These are phyloP conservation scores for Columba livia DNA, from an alignment of 2,113 vertebrate genomes.

Conservation along the genomic window DNA sequence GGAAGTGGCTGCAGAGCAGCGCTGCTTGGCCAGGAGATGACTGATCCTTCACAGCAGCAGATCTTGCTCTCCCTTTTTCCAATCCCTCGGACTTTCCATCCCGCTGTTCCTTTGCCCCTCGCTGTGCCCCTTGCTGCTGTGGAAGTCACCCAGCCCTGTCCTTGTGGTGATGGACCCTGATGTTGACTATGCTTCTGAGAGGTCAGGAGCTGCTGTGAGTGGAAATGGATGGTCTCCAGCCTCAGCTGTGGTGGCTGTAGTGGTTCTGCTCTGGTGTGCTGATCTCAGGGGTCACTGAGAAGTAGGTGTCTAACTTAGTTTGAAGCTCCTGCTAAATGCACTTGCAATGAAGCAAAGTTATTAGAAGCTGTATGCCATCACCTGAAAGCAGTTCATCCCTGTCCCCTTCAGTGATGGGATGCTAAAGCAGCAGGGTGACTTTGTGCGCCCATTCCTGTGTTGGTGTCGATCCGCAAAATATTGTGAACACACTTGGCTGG, in stretches of 20 bases:
- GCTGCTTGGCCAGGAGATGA: not conserved
- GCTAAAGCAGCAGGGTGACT: not conserved
- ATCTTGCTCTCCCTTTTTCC: not conserved
- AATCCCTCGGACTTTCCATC: not conserved
- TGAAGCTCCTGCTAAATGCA: not conserved
- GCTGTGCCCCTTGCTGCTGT: not conserved
- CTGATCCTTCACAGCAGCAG: not conserved
- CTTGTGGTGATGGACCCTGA: not conserved
- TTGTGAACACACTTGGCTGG: not conserved
- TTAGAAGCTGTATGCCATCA: not conserved
- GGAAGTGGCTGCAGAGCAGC: not conserved
- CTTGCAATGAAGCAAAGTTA: constrained; percentile 25
- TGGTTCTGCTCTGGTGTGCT: not conserved
- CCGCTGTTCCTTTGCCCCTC: not conserved
- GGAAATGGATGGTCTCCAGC: not conserved
- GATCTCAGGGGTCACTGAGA: not conserved
- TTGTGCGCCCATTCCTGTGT: not conserved
- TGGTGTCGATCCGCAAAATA: constrained; percentile 51
- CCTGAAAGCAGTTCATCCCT: not conserved
- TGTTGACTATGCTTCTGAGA: not conserved
- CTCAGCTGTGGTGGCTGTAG: not conserved
- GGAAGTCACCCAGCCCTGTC: not conserved
- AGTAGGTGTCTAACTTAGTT: not conserved
- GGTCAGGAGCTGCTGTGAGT: not conserved
- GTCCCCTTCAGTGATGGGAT: not conserved